Percentiles rank a stretch among this genome's conserved stretches.
Conservation (phyloP, 2,113 vertebrate genomes). For the Platanista minor region DNA sequence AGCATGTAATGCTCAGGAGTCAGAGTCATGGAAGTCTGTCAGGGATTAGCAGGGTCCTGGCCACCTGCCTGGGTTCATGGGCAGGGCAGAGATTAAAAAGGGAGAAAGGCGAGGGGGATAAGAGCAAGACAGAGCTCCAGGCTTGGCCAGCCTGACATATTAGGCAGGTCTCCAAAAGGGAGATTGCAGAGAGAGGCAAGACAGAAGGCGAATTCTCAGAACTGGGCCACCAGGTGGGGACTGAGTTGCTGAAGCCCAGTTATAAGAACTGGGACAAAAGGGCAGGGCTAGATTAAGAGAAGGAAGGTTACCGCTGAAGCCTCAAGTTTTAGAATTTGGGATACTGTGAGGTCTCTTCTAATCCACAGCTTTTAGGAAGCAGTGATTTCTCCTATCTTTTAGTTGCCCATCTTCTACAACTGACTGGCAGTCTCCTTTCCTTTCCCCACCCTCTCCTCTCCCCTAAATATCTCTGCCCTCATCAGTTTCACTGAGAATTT, state of each 20-base stretch:
- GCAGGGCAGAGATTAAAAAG: conserved; percentile 68
- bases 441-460: background rate
- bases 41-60: conserved; percentile 68
- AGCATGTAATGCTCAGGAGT: background rate
- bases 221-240: conserved; percentile 69
- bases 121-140: background rate
- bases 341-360: background rate
- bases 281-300: background rate
- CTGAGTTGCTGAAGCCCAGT: background rate
- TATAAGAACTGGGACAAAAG: conserved; percentile 61
- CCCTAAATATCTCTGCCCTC: background rate
- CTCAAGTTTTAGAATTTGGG: background rate
- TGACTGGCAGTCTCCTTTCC: background rate
- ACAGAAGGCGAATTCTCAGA: conserved; percentile 63
- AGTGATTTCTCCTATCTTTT: background rate
- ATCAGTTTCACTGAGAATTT: background rate
- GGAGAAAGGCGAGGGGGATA: background rate
- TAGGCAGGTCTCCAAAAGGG: conserved; percentile 66
- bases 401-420: background rate
- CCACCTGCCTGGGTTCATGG: conserved; percentile 70
- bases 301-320: background rate
- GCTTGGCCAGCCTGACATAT: conserved; percentile 64
- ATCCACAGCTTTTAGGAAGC: background rate
- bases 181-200: conserved; percentile 44
- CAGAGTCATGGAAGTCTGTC: conserved; percentile 55